Percentiles rank a stretch among this genome's conserved stretches.
Evolutionary conservation across 2,113 vertebrate genomes (phyloP).

Genomic region (Ciconia maguari): DNA sequence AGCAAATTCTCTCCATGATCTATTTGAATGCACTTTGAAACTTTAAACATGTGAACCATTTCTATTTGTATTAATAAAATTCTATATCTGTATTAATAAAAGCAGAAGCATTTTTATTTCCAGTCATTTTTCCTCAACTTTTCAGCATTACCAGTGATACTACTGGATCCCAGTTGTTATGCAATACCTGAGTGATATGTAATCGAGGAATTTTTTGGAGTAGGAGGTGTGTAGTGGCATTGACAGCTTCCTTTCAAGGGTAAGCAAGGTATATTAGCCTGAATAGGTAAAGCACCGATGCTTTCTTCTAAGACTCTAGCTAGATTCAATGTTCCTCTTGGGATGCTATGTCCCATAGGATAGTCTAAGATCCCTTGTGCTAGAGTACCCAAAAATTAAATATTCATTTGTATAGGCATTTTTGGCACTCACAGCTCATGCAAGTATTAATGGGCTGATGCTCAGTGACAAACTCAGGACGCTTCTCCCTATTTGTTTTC

Average conservation of each 20-base stretch:
- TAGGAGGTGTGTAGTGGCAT: background rate
- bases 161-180: background rate
- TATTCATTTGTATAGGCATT: background rate
- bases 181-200: background rate
- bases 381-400: background rate
- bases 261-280: background rate
- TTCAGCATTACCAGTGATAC: background rate
- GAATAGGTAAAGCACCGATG: background rate
- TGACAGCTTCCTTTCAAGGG: background rate
- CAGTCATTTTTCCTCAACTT: background rate
- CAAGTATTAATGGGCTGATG: background rate
- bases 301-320: accelerated
- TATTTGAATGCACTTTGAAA: background rate
- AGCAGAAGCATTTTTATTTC: background rate
- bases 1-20: background rate
- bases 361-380: background rate
- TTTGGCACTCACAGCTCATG: accelerated
- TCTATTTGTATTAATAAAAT: background rate
- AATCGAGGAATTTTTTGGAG: background rate
- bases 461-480: background rate
- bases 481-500: background rate
- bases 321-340: background rate
- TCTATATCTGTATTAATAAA: background rate
- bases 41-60: accelerated
- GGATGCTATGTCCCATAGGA: background rate